Evolutionary conservation across 1,140 invertebrate genomes (phyloP).

Genomic region (Macrosteles quadrilineatus): DNA sequence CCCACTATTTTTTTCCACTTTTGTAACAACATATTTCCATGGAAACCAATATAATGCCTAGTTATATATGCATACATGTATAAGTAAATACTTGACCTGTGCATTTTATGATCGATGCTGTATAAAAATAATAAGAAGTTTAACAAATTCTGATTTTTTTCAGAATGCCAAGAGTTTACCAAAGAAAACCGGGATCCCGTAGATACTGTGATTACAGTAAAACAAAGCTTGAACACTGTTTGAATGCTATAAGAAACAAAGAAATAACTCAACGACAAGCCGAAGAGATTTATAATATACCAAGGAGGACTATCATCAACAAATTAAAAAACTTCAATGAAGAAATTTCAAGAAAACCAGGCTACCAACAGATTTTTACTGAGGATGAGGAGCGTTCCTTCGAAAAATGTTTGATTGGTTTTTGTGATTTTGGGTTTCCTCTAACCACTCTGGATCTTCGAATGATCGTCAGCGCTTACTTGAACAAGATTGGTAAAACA

Average conservation of each 20-base stretch:
- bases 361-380: background rate
- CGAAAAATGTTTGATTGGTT: background rate
- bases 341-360: constrained; percentile 12
- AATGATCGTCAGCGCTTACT: constrained; percentile 21
- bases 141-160: no score
- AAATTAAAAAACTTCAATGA: constrained; percentile 33
- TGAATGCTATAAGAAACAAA: constrained; percentile 17
- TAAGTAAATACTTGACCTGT: no score
- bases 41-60: no score
- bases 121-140: no score
- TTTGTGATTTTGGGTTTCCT: constrained; percentile 24
- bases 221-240: constrained; percentile 18
- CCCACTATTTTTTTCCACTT: no score
- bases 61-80: no score
- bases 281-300: constrained; percentile 32
- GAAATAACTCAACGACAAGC: constrained; percentile 31
- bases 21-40: no score
- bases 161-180: constrained; percentile 31
- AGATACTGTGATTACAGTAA: constrained; percentile 32
- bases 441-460: constrained; percentile 16
- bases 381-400: constrained; percentile 23
- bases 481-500: constrained; percentile 21
- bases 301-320: constrained; percentile 35
- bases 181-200: constrained; percentile 29
- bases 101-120: no score